phyloP scores from a whole-genome alignment of 2,888 invertebrate species.

The Eristalis tenax region DNA sequence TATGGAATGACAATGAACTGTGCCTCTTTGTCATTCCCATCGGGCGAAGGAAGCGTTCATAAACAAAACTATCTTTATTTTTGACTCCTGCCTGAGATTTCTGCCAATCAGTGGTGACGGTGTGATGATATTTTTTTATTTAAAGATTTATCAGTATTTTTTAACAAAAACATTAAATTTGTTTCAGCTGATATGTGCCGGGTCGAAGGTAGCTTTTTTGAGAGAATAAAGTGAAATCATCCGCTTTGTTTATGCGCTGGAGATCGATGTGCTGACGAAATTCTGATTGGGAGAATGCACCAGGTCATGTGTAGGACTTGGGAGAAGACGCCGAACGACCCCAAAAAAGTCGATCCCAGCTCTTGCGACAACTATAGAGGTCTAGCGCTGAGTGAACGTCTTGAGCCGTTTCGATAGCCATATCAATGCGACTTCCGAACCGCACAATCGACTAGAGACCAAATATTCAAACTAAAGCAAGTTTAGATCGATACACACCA shows the following conservation, averaged over 20 bases:
- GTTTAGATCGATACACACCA: too few species aligned
- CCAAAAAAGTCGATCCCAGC: too few species aligned
- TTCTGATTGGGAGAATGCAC: too few species aligned
- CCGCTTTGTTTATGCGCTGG: background rate
- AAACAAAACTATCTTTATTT: background rate
- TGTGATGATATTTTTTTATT: background rate
- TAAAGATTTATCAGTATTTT: background rate
- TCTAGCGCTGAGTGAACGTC: too few species aligned
- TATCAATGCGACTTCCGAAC: too few species aligned
- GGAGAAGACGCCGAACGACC: too few species aligned
- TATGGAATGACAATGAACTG: background rate
- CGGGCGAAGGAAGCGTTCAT: background rate
- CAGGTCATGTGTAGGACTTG: too few species aligned
- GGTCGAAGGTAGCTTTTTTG: background rate
- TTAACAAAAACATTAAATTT: background rate
- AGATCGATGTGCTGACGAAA: too few species aligned
- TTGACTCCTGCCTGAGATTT: background rate
- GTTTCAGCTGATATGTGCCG: background rate
- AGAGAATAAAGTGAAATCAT: background rate
- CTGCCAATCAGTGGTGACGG: background rate
- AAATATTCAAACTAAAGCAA: too few species aligned
- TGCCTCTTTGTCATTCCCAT: background rate
- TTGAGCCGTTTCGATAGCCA: too few species aligned
- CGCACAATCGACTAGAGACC: too few species aligned
- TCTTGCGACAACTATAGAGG: too few species aligned